These are phyloP conservation scores for Hypolimnas misippus DNA, from an alignment of 2,888 invertebrate species.

Conservation along the genomic window DNA sequence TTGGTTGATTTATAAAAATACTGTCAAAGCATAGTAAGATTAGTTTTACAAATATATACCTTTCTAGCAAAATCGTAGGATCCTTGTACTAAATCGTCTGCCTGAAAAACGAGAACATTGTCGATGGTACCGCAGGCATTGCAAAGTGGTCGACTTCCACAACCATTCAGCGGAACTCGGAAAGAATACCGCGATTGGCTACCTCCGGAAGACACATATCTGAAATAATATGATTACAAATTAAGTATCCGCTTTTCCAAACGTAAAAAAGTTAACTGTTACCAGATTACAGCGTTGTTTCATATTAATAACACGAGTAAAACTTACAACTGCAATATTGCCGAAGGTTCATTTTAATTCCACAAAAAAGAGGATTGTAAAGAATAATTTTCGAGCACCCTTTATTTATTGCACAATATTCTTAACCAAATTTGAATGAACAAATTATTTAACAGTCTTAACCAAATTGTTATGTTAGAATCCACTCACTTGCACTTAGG, in stretches of 20 bases:
- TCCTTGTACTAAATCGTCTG: slow-evolving; percentile 87
- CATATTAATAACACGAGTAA: too few relatives aligned
- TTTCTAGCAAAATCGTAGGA: slow-evolving; percentile 87
- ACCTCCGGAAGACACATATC: slow-evolving; percentile 85
- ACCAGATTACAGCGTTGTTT: too few relatives aligned
- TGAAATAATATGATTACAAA: slow-evolving; percentile 64
- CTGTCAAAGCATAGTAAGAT: too few relatives aligned
- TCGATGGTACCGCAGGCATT: slow-evolving; percentile 85
- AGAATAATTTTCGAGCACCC: too few relatives aligned
- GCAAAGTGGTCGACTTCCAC: slow-evolving; percentile 86
- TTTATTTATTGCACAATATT: too few relatives aligned
- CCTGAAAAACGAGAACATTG: slow-evolving; percentile 87
- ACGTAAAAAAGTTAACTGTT: too few relatives aligned
- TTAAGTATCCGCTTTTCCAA: neutral
- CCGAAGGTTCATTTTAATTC: too few relatives aligned
- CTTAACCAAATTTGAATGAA: too few relatives aligned
- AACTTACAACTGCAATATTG: too few relatives aligned
- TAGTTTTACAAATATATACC: slow-evolving; percentile 51
- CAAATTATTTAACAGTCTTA: too few relatives aligned
- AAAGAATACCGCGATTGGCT: slow-evolving; percentile 84
- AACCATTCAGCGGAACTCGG: slow-evolving; percentile 86
- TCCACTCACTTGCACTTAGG: slow-evolving; percentile 86
- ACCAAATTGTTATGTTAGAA: neutral
- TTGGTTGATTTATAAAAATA: too few relatives aligned
- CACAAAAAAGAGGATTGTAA: too few relatives aligned